Conservation (phyloP, 2,113 vertebrate species). For the Xyrauchen texanus region DNA sequence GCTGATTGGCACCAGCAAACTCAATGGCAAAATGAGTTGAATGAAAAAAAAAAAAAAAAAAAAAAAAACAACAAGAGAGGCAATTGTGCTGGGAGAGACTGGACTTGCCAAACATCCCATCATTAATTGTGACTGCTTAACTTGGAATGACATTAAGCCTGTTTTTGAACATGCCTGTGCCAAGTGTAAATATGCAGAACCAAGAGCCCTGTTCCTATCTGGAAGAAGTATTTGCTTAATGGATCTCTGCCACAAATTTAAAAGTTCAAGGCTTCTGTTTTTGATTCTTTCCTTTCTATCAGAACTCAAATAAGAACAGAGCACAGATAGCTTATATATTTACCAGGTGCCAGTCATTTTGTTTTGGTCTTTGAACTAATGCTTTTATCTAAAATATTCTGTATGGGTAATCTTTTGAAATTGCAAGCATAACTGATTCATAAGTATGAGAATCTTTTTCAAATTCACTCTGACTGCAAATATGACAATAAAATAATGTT, state of each 20-base stretch:
- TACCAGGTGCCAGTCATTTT: not conserved
- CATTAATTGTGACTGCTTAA: slow-evolving; percentile 45
- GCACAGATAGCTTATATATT: not conserved
- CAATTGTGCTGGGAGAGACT: slow-evolving; percentile 51
- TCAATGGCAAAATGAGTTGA: slow-evolving; percentile 15
- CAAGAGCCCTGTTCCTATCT: not conserved
- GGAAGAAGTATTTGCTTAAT: slow-evolving; percentile 1
- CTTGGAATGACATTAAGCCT: slow-evolving; percentile 41
- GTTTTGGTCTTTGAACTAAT: slow-evolving; percentile 22
- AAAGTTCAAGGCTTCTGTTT: not conserved
- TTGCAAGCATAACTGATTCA: not conserved
- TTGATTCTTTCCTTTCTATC: not conserved
- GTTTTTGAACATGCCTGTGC: slow-evolving; percentile 38
- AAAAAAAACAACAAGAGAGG: slow-evolving; percentile 51
- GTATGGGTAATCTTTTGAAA: not conserved
- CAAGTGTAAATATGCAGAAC: slow-evolving; percentile 1
- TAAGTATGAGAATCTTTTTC: not conserved
- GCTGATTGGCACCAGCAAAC: slow-evolving; percentile 13
- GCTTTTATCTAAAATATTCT: not conserved
- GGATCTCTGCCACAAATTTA: not conserved
- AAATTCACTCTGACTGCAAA: not conserved
- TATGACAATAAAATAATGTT: no score
- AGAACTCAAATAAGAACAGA: not conserved
- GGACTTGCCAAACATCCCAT: slow-evolving; percentile 42
- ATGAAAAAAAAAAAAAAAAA: slow-evolving; percentile 42